Base-by-base conservation (phyloP, 2,113 vertebrate genomes). In the Scolopax mira region DNA sequence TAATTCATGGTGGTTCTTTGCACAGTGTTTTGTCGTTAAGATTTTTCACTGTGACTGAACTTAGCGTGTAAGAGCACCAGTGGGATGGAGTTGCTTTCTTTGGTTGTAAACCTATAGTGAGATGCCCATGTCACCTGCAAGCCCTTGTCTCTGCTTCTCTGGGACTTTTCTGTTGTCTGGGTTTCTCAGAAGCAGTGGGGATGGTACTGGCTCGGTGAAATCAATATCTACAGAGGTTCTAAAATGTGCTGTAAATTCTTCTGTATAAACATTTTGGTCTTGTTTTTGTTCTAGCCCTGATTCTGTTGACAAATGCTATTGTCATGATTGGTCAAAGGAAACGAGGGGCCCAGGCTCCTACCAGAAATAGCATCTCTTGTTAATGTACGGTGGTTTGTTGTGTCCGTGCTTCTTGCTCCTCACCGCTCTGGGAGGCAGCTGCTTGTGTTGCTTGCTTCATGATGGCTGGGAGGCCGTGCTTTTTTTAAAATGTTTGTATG, bases 281-380 rank as follows among this genome's bases (percentile, higher is more conserved):
- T 93, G 80, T 87, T 93, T 92, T 88, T 83, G 54, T 94, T 77
- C 44, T 89, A 67, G 69, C 82, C 11, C n/a, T 52, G 24, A 48
- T 89, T 52, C 39, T 92, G 48, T 94, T 95, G 89, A 90, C 67
- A 92, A 73, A 86, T 86, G 17, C 57, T 91, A 31, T 81, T 79
- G 60, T 64, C 48, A n/a, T 89, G 49, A 11, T 31, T 85, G 57
- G 77, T 69, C 65, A 87, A 89, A 97, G 83, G 86, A 94, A 92
- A 57, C 1, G 3, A 70, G 84, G 57, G 73, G 57, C 83, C 77
- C 57, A n/a, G 52, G 35, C 80, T 79, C 79, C 65, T 79, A 41
- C 80, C 83, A 92, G 83, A 89, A 97, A 84, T 94, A 90, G 79
- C 52, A 86, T 78, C 67, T 92, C 79, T 91, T 62, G 46, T 77